A percentile compares a stretch with the other conserved stretches of the same genome.
Conservation (phyloP, 2,797 vertebrate genomes). For the Poliocrania exsul region DNA sequence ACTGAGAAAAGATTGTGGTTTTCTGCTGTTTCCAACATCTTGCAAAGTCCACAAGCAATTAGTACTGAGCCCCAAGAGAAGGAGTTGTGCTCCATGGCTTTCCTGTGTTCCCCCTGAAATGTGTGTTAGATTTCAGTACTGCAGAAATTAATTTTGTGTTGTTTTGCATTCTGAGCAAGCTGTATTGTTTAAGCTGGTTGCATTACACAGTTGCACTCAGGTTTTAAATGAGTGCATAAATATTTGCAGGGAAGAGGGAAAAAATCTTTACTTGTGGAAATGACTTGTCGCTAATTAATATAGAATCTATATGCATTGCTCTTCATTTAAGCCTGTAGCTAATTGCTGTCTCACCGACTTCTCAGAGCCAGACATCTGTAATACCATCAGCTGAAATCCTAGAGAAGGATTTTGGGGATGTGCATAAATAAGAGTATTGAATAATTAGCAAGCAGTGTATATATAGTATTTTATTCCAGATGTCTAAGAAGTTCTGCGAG, state of each 20-base stretch:
- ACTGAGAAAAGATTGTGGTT: constrained; percentile 41
- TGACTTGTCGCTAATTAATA: constrained; percentile 9
- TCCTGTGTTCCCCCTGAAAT: background rate
- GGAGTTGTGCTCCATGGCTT: background rate
- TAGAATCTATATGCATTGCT: background rate
- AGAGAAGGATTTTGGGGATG: background rate
- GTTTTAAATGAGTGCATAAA: constrained; percentile 22
- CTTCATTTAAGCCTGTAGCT: constrained; percentile 8
- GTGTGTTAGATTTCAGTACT: background rate
- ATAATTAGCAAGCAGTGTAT: background rate
- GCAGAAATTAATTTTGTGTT: background rate
- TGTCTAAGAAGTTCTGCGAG: background rate
- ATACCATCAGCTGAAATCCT: background rate
- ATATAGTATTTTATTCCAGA: background rate
- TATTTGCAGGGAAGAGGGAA: background rate
- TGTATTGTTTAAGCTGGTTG: background rate
- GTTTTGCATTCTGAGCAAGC: constrained; percentile 14
- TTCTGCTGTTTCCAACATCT: constrained; percentile 11
- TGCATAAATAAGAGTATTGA: background rate
- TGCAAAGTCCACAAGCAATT: constrained; percentile 47
- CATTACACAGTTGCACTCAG: background rate
- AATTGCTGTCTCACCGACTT: background rate
- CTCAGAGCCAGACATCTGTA: background rate
- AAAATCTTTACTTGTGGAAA: background rate
- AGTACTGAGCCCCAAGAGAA: constrained; percentile 49